Base-by-base conservation (phyloP, 2,888 invertebrate genomes). In the Noctua janthe region DNA sequence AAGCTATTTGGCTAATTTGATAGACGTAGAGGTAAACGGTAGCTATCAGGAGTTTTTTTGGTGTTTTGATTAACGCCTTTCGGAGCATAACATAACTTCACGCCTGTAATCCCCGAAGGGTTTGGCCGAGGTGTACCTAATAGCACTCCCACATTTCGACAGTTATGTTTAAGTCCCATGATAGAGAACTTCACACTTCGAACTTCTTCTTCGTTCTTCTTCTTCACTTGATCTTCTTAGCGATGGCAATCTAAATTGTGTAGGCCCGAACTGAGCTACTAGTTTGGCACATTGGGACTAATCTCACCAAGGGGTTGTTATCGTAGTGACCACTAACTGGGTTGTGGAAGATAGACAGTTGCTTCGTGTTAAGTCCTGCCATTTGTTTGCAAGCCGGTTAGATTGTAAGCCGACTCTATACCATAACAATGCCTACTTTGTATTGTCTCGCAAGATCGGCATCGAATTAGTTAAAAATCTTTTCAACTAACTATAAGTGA, bases 1-100 rank as follows among this genome's bases (percentile, higher is more conserved):
- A 54, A 80, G 80, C 20, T 71, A 84, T 87, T 84, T 80, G 39
- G 8, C 62, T 82, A 69, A 87, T 81, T 78, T 84, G 70, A 64
- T 73, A 56, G 43, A 81, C 15, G 39, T 64, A 6, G 15, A 62
- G 72, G 74, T 62, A 67, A 79, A 72, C 70, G 54, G 67, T 15
- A 62, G 69, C 67, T 78, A 35, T 74, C 67, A 59, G 67, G 0
- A 72, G 11, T 59, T 59, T 43, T 59, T 49, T 7, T 4, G 20
- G 0, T 10, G 1, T 67, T 73, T 20, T 49, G 6, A 13, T 56
- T 15, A 5, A 17, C 13, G 11, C 17, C 7, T 64, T 23, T 74
- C 70, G 35, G 20, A 23, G 11, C 49, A 49, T 49, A 13, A 49
- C 49, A 49, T 49, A 13, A 49, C 13, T 13, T 13, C 13, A 49